Evolutionary conservation across 2,888 invertebrate species (phyloP).

Genomic region (Hofmannophila pseudospretella): DNA sequence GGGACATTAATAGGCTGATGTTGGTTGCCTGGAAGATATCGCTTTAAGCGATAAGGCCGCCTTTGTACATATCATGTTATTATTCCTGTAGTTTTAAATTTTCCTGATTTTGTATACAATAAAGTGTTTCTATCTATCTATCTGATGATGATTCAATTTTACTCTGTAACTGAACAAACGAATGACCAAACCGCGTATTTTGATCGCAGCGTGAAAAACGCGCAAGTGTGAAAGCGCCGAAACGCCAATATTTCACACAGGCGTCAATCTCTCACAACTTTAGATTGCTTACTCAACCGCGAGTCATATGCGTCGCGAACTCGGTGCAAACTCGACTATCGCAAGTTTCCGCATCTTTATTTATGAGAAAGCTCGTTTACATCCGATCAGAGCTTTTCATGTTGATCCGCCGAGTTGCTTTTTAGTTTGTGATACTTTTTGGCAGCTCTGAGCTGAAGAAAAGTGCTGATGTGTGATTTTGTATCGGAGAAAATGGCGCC

Average conservation of each 20-base stretch:
- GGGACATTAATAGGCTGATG: too few relatives aligned
- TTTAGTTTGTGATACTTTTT: slow-evolving; percentile 20
- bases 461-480: slow-evolving; percentile 6
- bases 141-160: too few relatives aligned
- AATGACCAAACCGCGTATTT: too few relatives aligned
- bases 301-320: slow-evolving; percentile 49
- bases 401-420: slow-evolving; percentile 21
- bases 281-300: slow-evolving; percentile 56
- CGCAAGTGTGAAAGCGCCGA: neutral
- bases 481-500: too few relatives aligned
- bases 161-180: too few relatives aligned
- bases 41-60: too few relatives aligned
- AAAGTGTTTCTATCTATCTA: too few relatives aligned
- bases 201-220: too few relatives aligned
- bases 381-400: slow-evolving; percentile 45
- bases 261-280: slow-evolving; percentile 33
- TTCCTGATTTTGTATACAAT: too few relatives aligned
- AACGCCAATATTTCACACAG: slow-evolving; percentile 25
- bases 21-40: too few relatives aligned
- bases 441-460: neutral
- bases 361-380: slow-evolving; percentile 55
- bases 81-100: too few relatives aligned
- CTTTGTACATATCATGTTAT: too few relatives aligned
- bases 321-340: slow-evolving; percentile 34
- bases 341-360: slow-evolving; percentile 52